Evolutionary conservation across 2,888 invertebrate genomes (phyloP).

Genomic region (Ctena decussata): DNA sequence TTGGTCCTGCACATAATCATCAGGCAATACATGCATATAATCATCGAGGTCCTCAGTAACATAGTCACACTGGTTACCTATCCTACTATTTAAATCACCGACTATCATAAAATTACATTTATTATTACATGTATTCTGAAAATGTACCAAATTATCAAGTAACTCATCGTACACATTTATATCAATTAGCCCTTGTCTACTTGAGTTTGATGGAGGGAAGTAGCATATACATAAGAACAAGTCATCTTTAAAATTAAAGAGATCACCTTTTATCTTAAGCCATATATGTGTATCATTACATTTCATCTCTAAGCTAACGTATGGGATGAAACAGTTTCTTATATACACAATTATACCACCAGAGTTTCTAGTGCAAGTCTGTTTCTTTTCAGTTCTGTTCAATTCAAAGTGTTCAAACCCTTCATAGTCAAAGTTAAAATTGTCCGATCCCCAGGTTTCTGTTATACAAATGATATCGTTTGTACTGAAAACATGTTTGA

Average conservation of each 20-base stretch:
- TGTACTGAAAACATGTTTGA: conserved; percentile 2
- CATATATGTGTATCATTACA: conserved; percentile 18
- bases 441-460: conserved; percentile 15
- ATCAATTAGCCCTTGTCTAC: conserved; percentile 9
- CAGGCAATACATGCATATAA: conserved; percentile 24
- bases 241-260: conserved; percentile 9
- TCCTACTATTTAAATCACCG: conserved; percentile 23
- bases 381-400: background rate
- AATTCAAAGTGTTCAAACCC: background rate
- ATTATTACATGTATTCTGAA: background rate
- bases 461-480: conserved; percentile 19
- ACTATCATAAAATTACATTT: conserved; percentile 21
- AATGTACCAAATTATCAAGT: background rate
- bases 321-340: background rate
- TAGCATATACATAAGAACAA: conserved; percentile 24
- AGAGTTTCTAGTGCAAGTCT: background rate
- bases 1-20: conserved; percentile 8
- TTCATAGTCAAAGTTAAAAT: background rate
- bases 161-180: conserved; percentile 2
- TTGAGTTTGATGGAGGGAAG: conserved; percentile 19
- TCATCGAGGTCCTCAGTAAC: conserved; percentile 8
- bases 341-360: conserved; percentile 17
- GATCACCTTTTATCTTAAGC: background rate
- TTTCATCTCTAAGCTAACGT: background rate
- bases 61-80: conserved; percentile 20